Evolutionary conservation across 2,113 vertebrate species (phyloP).

Genomic region (Alligator sinensis): DNA sequence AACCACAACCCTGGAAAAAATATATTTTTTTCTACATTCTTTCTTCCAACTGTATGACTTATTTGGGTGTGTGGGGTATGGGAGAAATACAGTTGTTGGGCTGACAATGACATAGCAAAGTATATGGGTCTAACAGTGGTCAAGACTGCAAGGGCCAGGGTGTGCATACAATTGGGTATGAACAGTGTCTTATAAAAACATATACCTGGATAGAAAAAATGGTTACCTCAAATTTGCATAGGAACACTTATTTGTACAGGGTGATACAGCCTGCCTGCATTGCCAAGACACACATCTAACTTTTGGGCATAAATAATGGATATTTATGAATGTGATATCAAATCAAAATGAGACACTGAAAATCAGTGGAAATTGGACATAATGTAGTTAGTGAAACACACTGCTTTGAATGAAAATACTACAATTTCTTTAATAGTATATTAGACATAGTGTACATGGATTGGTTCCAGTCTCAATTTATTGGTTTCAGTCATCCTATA

Average conservation of each 20-base stretch:
- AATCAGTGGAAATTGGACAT: constrained; percentile 44
- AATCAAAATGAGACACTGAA: constrained; percentile 43
- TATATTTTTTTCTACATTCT: too few relatives aligned
- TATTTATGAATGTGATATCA: neutral
- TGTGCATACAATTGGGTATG: neutral
- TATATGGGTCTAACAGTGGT: neutral
- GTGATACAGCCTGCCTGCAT: constrained; percentile 11
- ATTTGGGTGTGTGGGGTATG: too few relatives aligned
- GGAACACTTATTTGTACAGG: neutral
- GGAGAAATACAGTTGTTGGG: too few relatives aligned
- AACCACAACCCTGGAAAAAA: too few relatives aligned
- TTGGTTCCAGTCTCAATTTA: constrained; percentile 42
- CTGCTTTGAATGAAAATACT: constrained; percentile 61
- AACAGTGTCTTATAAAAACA: neutral
- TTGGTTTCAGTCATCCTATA: constrained; percentile 49
- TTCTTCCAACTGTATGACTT: too few relatives aligned
- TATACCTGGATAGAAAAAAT: neutral
- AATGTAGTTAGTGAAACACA: constrained; percentile 42
- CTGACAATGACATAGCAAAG: neutral
- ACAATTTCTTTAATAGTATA: constrained; percentile 48
- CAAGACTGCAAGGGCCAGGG: neutral
- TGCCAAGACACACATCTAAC: constrained; percentile 25
- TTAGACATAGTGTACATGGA: constrained; percentile 38
- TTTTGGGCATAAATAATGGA: constrained; percentile 42
- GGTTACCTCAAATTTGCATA: neutral